A percentile compares a stretch with the other conserved stretches of the same genome.
Evolutionary conservation across 53 echinoderm and acorn worm species (phyloP).

Genomic region (Luidia sarsii): DNA sequence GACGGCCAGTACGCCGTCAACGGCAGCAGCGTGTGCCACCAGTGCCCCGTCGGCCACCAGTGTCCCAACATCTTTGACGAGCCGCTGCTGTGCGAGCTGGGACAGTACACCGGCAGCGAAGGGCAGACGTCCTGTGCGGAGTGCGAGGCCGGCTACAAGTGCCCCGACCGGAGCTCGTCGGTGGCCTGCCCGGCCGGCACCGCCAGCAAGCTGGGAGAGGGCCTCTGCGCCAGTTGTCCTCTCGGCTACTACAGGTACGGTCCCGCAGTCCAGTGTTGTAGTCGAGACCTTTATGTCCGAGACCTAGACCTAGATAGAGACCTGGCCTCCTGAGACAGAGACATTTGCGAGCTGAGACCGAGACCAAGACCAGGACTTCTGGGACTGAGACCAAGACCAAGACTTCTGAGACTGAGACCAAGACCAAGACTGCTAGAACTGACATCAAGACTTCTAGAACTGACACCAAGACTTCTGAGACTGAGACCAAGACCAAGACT

Average conservation of each 20-base stretch:
- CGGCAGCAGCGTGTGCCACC: conserved; percentile 74
- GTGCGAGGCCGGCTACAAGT: conserved; percentile 81
- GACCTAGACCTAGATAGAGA: no score
- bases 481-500: no score
- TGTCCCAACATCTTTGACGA: conserved; percentile 86
- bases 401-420: no score
- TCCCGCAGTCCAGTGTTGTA: neutral
- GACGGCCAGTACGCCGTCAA: conserved; percentile 84
- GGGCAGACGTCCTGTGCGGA: conserved; percentile 76
- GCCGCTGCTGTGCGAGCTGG: conserved; percentile 76
- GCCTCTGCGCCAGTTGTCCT: conserved; percentile 67
- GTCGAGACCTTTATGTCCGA: no score
- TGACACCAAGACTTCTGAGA: no score
- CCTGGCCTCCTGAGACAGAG: no score
- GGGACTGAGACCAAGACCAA: no score
- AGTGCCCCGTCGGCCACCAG: conserved; percentile 80
- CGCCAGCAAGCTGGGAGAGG: conserved; percentile 77
- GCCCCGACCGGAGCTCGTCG: conserved; percentile 76
- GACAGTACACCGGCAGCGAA: conserved; percentile 80
- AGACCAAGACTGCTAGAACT: no score
- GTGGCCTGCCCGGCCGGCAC: conserved; percentile 77
- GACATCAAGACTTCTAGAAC: no score
- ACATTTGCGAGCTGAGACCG: no score
- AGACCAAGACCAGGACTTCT: no score
- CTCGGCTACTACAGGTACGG: conserved; percentile 87